Evolutionary conservation across 2,888 invertebrate genomes (phyloP).

Genomic region (Xylota segnis): DNA sequence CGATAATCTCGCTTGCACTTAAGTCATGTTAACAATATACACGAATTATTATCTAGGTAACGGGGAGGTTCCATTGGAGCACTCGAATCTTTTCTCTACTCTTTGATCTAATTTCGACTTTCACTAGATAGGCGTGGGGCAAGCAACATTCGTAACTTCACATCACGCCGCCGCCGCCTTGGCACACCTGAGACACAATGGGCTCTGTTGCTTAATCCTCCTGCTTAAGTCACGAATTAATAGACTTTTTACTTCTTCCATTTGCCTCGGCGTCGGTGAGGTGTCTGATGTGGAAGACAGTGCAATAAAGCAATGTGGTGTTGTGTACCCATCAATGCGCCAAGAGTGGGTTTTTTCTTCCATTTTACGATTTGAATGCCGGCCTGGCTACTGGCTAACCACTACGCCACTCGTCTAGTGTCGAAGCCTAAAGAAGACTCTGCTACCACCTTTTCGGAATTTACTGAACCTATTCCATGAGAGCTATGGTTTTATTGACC

Average conservation of each 20-base stretch:
- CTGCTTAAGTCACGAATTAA: slow-evolving; percentile 60
- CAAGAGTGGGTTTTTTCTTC: slow-evolving; percentile 41
- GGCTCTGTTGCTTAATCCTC: slow-evolving; percentile 50
- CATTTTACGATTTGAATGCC: slow-evolving; percentile 49
- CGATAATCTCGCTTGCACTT: slow-evolving; percentile 23
- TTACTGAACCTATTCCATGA: slow-evolving; percentile 25
- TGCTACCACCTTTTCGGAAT: slow-evolving; percentile 24
- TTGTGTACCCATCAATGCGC: slow-evolving; percentile 34
- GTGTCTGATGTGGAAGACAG: slow-evolving; percentile 6
- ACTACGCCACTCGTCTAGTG: slow-evolving; percentile 11
- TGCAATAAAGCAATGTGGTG: slow-evolving; percentile 29
- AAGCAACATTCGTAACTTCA: background rate
- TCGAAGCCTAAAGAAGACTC: slow-evolving; percentile 1
- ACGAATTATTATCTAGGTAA: slow-evolving; percentile 22
- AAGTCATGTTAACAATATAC: slow-evolving; percentile 7
- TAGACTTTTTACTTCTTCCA: slow-evolving; percentile 37
- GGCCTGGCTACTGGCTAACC: slow-evolving; percentile 37
- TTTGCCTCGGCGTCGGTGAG: background rate
- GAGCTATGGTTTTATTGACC: slow-evolving; percentile 37
- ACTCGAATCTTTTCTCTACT: slow-evolving; percentile 40
- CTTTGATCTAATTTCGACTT: slow-evolving; percentile 61
- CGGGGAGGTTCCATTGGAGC: slow-evolving; percentile 28
- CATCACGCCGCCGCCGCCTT: background rate
- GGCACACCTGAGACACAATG: slow-evolving; percentile 40
- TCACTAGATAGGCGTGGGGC: slow-evolving; percentile 17